Evolutionary conservation across 2,113 vertebrate genomes (phyloP).

Genomic region (Maccullochella peelii): DNA sequence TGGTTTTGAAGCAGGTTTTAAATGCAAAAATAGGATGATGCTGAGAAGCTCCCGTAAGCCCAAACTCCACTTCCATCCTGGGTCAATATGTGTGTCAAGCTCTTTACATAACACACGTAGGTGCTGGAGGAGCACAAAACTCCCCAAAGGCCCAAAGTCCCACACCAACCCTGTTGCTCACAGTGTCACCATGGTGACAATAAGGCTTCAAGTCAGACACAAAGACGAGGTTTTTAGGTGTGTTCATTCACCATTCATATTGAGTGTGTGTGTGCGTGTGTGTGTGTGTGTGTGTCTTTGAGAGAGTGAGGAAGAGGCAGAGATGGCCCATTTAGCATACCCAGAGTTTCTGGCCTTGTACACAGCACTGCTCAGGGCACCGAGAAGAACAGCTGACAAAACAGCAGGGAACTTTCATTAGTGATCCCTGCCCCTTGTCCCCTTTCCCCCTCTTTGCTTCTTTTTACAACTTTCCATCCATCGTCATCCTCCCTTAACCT

Average conservation of each 20-base stretch:
- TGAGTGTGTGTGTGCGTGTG: conserved; percentile 11
- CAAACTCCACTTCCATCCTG: neutral
- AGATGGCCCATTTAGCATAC: conserved; percentile 40
- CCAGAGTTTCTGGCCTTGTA: conserved; percentile 37
- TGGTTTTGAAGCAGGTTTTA: conserved; percentile 17
- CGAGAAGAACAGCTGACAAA: conserved; percentile 71
- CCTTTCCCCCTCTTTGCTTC: conserved; percentile 35
- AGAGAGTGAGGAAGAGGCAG: conserved; percentile 4
- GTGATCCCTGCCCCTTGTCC: conserved; percentile 47
- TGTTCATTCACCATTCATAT: neutral
- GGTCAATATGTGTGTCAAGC: conserved; percentile 41
- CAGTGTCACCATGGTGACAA: conserved; percentile 76
- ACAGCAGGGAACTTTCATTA: conserved; percentile 69
- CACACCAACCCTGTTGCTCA: conserved; percentile 67
- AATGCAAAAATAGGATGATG: conserved; percentile 9
- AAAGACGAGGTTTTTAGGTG: conserved; percentile 67
- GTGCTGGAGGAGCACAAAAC: conserved; percentile 49
- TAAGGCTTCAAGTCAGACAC: conserved; percentile 57
- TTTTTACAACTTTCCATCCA: conserved; percentile 51
- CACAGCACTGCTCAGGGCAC: conserved; percentile 36
- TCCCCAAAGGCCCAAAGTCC: conserved; percentile 54
- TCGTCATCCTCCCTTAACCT: neutral
- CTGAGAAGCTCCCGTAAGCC: neutral
- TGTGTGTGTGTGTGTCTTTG: conserved; percentile 29
- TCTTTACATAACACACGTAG: conserved; percentile 55